Base-by-base conservation (phyloP, 2,888 invertebrate genomes). In the Cephus spinipes region DNA sequence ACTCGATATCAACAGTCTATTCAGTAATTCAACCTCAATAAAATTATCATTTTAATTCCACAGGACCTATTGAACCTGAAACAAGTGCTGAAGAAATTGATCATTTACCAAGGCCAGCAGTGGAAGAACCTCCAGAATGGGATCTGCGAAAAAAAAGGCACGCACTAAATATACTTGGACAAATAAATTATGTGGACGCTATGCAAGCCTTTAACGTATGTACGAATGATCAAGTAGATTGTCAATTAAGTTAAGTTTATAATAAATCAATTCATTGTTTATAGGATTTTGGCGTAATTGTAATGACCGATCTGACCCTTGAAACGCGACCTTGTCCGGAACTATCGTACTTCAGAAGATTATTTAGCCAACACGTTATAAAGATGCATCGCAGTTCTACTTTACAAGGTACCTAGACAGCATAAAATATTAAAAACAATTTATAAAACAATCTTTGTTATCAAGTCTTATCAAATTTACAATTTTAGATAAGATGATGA, bases 261-360 rank as follows among this genome's bases (percentile, higher is more conserved):
- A 89, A 86, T 78, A 91, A 92, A 80, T 84, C 89, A 55, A 89
- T 91, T 82, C 88, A 87, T 15, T 35, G 30, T 83, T 86, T 87
- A 80, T 80, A 93, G 93, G 92, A 92, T 84, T 92, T 93, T 81
- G 93, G 94, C 15, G 90, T 92, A 31, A 87, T 93, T 11, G 93
- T 93, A 1, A 92, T 94, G 84, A 93, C 93, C 74, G 93, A 94
- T 86, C 88, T 94, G 73, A 91, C 90, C 40, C 82, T 94, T 32
- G 92, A 93, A 77, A 93, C 93, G 1, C 91, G 94, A 81, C 93
- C 94, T 0, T 93, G 93, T 84, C 88, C 87, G 1, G 36, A 40
- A 40, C 36, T 40, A 15, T 40, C 36, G 15, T 40, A 40, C 36
- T 40, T 40, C 87, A 85, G 74, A 85, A 86, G 79, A 81, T 75